Base-by-base conservation (phyloP, 2,797 vertebrate species). In the Perodicticus potto region DNA sequence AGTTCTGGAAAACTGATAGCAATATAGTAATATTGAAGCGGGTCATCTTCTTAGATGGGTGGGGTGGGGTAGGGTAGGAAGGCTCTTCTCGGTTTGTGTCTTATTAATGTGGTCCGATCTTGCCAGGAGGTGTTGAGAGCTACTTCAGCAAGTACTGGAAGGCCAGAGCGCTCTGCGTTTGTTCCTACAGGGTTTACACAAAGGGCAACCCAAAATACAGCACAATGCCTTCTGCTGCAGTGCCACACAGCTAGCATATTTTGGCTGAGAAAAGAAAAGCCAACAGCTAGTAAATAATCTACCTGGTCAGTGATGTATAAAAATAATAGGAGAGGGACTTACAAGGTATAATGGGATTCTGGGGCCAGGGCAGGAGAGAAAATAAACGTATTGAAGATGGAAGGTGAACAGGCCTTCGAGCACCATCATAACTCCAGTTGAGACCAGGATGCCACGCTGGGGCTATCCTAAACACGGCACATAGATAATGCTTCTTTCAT, bases 51-150 rank as follows among this genome's bases (percentile, higher is more conserved):
- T 34, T 83, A 25, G n/a, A 65, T 40, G 23, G 40, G 43, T 84
- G 29, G 22, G 6, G 0, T 45, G 7, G 27, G 12, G 0, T 43
- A 8, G 2, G 11, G 3, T 72, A 19, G 9, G 67, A 65, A 57
- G 7, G 0, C 3, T 49, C 76, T 37, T 93, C 32, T 73, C 32
- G 16, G 61, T 73, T 67, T 73, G 2, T 63, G 13, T 65, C 14
- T 72, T 55, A 25, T 45, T 7, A 78, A 43, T 27, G 9, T 19
- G 57, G 20, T 82, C 34, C 40, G 32, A 80, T 20, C 2, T 80
- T 0, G 0, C 1, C 0, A 1, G 32, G 7, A 34, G 29, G 14
- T 29, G 2, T 29, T 59, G 4, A 27, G 7, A 49, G 25, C 25
- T 40, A 59, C 10, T 67, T 16, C 13, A 32, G 7, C 4, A 73